Conservation (phyloP, 2,113 vertebrate species). For the Lates calcarifer region DNA sequence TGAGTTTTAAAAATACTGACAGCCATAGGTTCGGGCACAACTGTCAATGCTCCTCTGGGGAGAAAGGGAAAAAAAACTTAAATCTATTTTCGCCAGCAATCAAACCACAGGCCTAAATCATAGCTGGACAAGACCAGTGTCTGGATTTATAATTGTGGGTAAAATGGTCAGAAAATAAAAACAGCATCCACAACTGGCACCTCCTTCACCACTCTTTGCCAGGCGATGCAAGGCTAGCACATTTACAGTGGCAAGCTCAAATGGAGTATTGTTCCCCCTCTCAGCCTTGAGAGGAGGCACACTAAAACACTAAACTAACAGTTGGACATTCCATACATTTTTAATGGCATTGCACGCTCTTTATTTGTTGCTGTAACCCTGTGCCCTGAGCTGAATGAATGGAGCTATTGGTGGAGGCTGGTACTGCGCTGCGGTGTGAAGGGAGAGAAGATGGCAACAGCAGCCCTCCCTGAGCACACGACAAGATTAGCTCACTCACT, state of each 20-base stretch:
- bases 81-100: constrained; percentile 82
- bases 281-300: constrained; percentile 81
- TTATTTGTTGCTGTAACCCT: constrained; percentile 94
- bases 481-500: constrained; percentile 75
- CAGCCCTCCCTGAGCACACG: constrained; percentile 65
- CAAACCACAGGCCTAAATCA: constrained; percentile 74
- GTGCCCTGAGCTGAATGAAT: constrained; percentile 87
- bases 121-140: constrained; percentile 56
- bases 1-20: constrained; percentile 84
- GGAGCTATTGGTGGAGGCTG: constrained; percentile 85
- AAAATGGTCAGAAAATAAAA: constrained; percentile 76
- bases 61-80: constrained; percentile 72
- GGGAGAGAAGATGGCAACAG: constrained; percentile 70
- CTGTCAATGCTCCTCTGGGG: constrained; percentile 81
- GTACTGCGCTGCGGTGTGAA: constrained; percentile 72
- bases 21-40: constrained; percentile 78
- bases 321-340: constrained; percentile 92
- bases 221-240: constrained; percentile 64
- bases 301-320: constrained; percentile 88
- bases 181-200: constrained; percentile 73
- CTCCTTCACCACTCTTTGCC: constrained; percentile 58
- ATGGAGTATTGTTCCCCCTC: constrained; percentile 81
- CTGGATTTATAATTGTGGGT: constrained; percentile 77
- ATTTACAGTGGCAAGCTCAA: constrained; percentile 79
- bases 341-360: constrained; percentile 86